A percentile compares a stretch with the other conserved stretches of the same genome.
Conservation (phyloP, 2,888 invertebrate species). For the Luperina testacea region DNA sequence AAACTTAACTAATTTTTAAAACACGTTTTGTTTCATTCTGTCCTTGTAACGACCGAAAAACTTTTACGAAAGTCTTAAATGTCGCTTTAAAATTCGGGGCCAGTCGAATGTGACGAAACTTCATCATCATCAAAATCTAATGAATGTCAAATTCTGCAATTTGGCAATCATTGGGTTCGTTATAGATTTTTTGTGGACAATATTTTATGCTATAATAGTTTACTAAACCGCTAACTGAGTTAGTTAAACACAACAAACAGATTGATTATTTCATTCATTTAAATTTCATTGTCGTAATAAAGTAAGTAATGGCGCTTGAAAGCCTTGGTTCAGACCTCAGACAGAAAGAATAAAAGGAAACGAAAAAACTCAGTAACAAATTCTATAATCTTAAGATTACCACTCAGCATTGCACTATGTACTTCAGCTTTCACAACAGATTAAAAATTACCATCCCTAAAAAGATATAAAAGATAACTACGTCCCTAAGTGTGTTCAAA, state of each 20-base stretch:
- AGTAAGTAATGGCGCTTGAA: background rate
- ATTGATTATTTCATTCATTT: background rate
- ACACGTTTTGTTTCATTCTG: too few species aligned
- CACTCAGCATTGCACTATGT: conserved; percentile 22
- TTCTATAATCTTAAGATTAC: conserved; percentile 27
- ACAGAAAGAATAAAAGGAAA: background rate
- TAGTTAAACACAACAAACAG: background rate
- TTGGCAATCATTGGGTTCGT: too few species aligned
- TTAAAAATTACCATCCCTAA: conserved; percentile 51
- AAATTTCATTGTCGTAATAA: background rate
- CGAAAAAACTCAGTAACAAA: conserved; percentile 5
- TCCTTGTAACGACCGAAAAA: too few species aligned
- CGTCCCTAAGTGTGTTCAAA: conserved; percentile 44
- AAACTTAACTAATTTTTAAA: background rate
- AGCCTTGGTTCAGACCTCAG: background rate
- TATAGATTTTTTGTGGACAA: too few species aligned
- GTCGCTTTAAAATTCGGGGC: too few species aligned
- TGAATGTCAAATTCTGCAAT: too few species aligned
- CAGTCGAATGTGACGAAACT: too few species aligned
- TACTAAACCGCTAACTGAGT: too few species aligned
- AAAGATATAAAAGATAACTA: conserved; percentile 51
- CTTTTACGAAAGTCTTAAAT: too few species aligned
- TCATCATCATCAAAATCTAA: too few species aligned
- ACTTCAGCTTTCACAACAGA: conserved; percentile 36
- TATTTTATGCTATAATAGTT: too few species aligned